Conservation (phyloP, 2,888 invertebrate species). For the Drosophila affinis region DNA sequence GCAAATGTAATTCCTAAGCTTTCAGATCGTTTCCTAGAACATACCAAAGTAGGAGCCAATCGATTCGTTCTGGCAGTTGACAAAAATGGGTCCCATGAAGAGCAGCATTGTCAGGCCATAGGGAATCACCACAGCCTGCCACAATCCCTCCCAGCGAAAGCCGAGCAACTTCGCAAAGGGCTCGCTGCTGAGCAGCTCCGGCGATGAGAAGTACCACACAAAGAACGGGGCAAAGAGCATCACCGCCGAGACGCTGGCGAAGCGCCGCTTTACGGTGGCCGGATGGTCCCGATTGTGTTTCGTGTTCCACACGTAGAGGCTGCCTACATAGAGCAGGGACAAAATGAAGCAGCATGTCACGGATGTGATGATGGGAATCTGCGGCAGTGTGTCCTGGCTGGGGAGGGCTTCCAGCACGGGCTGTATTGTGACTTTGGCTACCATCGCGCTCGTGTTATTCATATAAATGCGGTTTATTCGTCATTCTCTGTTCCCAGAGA, state of each 20-base stretch:
- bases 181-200: constrained; percentile 86
- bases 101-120: constrained; percentile 91
- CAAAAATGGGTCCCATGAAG: constrained; percentile 92
- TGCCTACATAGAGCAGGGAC: constrained; percentile 92
- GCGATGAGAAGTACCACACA: constrained; percentile 89
- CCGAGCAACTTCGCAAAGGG: constrained; percentile 90
- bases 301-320: constrained; percentile 94
- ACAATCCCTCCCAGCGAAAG: constrained; percentile 88
- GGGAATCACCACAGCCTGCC: constrained; percentile 90
- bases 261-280: constrained; percentile 92
- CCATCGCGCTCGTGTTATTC: constrained; percentile 45
- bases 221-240: constrained; percentile 91
- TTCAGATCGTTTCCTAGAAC: background rate
- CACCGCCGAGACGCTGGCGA: constrained; percentile 93
- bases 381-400: constrained; percentile 51
- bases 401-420: background rate
- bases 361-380: constrained; percentile 86
- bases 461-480: constrained; percentile 32
- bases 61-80: constrained; percentile 88
- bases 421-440: constrained; percentile 23
- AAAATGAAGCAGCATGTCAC: constrained; percentile 90
- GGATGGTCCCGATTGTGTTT: constrained; percentile 93
- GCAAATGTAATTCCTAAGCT: background rate
- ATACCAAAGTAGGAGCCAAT: constrained; percentile 89
- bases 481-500: constrained; percentile 22